Conservation (phyloP, 2,888 invertebrate genomes). For the Meandrusa payeni region DNA sequence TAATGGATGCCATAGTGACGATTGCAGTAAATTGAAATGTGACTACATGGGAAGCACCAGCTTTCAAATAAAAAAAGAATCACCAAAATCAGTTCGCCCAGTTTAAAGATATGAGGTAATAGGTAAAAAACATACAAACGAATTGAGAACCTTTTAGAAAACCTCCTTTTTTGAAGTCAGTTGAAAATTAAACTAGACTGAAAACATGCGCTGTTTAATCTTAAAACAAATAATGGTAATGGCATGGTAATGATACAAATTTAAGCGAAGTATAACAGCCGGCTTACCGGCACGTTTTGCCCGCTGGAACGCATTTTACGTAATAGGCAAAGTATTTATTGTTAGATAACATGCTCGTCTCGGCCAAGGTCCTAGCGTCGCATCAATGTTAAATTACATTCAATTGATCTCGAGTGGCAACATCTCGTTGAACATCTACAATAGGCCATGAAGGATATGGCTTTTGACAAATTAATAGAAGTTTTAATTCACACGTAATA, state of each 20-base stretch:
- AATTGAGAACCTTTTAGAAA: too few relatives aligned
- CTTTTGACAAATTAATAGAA: slow-evolving; percentile 7
- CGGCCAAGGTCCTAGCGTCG: slow-evolving; percentile 31
- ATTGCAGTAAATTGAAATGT: too few relatives aligned
- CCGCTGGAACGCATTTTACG: slow-evolving; percentile 11
- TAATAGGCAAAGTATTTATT: slow-evolving; percentile 21
- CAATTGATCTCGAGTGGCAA: slow-evolving; percentile 29
- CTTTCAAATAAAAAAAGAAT: too few relatives aligned
- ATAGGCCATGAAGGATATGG: slow-evolving; percentile 6
- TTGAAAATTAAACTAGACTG: background rate
- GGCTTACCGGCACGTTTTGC: slow-evolving; percentile 1
- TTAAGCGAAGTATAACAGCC: background rate
- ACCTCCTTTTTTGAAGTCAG: too few relatives aligned
- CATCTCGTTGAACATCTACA: slow-evolving; percentile 7
- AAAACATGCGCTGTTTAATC: slow-evolving; percentile 13
- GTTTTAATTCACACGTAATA: slow-evolving; percentile 10
- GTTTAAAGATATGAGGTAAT: too few relatives aligned
- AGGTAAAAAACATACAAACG: too few relatives aligned
- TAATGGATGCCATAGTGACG: too few relatives aligned
- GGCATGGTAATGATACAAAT: slow-evolving; percentile 6
- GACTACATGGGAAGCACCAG: too few relatives aligned
- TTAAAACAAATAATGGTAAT: slow-evolving; percentile 13
- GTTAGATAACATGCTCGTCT: slow-evolving; percentile 23
- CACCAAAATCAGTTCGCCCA: too few relatives aligned
- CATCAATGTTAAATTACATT: slow-evolving; percentile 28